A percentile compares a stretch with the other conserved stretches of the same genome.
Conservation (phyloP, 1,140 invertebrate species). For the Euwallacea fornicatus region DNA sequence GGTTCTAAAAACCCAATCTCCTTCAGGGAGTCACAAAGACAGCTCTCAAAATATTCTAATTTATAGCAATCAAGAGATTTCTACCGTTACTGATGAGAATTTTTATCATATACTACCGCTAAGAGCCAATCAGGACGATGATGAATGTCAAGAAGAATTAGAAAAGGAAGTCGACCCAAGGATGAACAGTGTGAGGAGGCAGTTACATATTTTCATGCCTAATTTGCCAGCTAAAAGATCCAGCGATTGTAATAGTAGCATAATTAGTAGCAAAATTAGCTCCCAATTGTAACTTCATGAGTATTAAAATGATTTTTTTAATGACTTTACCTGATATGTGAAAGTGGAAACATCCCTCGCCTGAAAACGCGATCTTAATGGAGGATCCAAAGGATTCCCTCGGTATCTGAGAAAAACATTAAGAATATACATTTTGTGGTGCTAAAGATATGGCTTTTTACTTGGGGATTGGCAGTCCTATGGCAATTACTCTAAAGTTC, state of each 20-base stretch:
- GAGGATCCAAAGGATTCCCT: conserved; percentile 94
- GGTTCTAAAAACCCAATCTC: conserved; percentile 19
- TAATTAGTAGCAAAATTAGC: conserved; percentile 39
- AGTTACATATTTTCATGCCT: conserved; percentile 71
- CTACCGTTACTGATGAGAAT: conserved; percentile 4
- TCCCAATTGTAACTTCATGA: background rate
- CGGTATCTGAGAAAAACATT: conserved; percentile 61
- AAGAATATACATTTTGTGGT: background rate
- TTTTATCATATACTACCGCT: conserved; percentile 30
- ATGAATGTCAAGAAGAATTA: conserved; percentile 3
- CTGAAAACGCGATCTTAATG: conserved; percentile 92
- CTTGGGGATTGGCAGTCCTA: conserved; percentile 84
- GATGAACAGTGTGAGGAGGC: conserved; percentile 51
- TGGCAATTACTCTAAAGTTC: conserved; percentile 88
- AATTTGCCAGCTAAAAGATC: conserved; percentile 56
- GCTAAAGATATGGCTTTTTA: conserved; percentile 40
- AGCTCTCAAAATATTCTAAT: conserved; percentile 17
- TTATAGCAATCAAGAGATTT: conserved; percentile 22
- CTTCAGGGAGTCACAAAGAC: background rate
- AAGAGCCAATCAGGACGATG: conserved; percentile 1
- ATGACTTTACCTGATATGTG: conserved; percentile 60
- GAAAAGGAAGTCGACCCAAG: background rate
- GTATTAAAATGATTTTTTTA: background rate
- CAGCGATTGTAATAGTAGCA: conserved; percentile 41
- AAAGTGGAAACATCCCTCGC: conserved; percentile 75